phyloP scores from a whole-genome alignment of 2,113 vertebrate species.

The Nothocercus nigrocapillus region DNA sequence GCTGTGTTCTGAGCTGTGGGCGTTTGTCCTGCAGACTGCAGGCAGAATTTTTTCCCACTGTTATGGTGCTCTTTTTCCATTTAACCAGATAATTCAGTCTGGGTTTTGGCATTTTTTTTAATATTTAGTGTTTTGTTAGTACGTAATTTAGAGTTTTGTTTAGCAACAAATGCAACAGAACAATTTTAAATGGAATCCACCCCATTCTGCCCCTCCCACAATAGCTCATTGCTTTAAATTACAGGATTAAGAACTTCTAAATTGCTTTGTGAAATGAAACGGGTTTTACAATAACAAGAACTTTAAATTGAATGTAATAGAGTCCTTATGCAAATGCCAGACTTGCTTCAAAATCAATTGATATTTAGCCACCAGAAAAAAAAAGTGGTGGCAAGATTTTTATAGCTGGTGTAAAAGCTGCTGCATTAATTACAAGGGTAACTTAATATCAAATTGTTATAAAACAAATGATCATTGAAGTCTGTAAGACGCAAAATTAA shows the following conservation, averaged over 20 bases:
- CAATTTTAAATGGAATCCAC: not conserved
- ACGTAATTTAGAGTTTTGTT: not conserved
- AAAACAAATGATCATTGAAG: not conserved
- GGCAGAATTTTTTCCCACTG: not conserved
- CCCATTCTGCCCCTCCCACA: not conserved
- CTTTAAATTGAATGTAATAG: not conserved
- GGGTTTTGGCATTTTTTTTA: not conserved
- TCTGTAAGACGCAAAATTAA: not conserved
- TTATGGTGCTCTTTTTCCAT: not conserved
- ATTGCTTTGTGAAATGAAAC: not conserved
- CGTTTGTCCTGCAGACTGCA: not conserved
- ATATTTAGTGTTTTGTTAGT: not conserved
- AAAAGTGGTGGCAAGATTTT: not conserved
- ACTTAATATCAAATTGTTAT: not conserved
- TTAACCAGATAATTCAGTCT: not conserved
- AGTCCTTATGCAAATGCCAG: not conserved
- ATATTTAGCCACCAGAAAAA: not conserved
- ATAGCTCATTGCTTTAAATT: constrained; percentile 7
- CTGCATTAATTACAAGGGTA: not conserved
- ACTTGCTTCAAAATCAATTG: not conserved
- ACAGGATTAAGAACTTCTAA: not conserved
- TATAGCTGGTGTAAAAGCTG: not conserved
- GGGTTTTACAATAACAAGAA: constrained; percentile 1
- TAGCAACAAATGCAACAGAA: not conserved
- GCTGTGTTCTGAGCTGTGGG: not conserved